Evolutionary conservation across 1,140 invertebrate species (phyloP), one percentile per base, ranked within the genome.

Genomic region (Globodera rostochiensis): DNA sequence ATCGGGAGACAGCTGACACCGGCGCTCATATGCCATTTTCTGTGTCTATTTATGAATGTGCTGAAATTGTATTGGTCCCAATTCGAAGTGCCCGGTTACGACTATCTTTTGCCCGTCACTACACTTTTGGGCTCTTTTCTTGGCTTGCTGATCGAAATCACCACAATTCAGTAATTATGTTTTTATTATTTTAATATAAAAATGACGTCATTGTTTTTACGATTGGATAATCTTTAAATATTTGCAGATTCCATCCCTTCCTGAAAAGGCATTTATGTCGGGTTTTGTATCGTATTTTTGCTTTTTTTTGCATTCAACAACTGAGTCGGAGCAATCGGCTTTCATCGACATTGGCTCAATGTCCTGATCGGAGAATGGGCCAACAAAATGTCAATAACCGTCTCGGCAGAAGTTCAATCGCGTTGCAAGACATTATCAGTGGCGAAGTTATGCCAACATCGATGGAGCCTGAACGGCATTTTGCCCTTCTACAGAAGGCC

Each of bases 31-130:
- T 36, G 8, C 25, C 25, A 71, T 19, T 47, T 71, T 36, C 6
- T 71, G 36, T 71, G 36, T 11, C 36, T 71, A 21, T 71, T 71
- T 6, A 71, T 71, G 69, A 71, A 71, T 47, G 69, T 71, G 69
- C 36, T 45, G 9, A 71, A 71, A 19, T 47, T 71, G 69, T 71
- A 71, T 47, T 71, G 69, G 69, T 36, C 69, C 69, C 19, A 71
- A 15, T 71, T 71, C 36, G 25, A 19, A 11, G 69, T 71, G 69
- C 69, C 69, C 25, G 69, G 25, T 47, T 71, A 71, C 69, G 36
- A 47, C n/a, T 71, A 45, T 19, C 69, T 71, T 36, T 11, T 71
- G 36, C 69, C 69, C 21, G 36, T 71, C 25, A 71, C 69, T 3
- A 71, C 69, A 9, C 13, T 47, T 47, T 47, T 71, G 69, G 69